Percentiles rank a stretch among this genome's conserved stretches.
These are phyloP conservation scores for Drosophila prosaltans DNA, from an alignment of 1,140 invertebrate genomes.

Conservation along the genomic window DNA sequence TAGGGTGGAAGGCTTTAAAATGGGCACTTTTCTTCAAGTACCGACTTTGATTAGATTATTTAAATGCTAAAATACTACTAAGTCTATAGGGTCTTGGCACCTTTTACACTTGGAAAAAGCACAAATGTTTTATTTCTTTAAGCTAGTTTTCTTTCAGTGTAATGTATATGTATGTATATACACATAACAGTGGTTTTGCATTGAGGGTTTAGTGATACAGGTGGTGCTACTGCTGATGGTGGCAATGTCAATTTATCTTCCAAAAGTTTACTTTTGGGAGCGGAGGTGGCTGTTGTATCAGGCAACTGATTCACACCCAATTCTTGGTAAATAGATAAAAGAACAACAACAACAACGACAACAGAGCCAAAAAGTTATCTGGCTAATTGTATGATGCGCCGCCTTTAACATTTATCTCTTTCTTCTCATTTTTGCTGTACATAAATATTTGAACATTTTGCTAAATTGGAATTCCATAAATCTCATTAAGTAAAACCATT, in stretches of 20 bases:
- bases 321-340: slow-evolving; percentile 18
- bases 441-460: no score
- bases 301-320: slow-evolving; percentile 13
- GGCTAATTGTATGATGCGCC: neutral
- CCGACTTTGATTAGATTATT: slow-evolving; percentile 5
- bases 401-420: neutral
- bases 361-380: neutral
- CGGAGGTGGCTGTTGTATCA: neutral
- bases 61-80: neutral
- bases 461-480: neutral
- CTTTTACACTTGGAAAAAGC: no score
- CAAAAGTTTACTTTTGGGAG: no score
- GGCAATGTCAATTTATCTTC: neutral
- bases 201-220: no score
- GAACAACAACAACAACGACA: neutral
- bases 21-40: neutral
- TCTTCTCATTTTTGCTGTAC: no score
- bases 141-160: no score
- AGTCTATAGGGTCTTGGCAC: no score
- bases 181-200: no score
- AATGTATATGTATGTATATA: no score
- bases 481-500: neutral
- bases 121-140: no score
- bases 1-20: slow-evolving; percentile 2
- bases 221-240: no score